Evolutionary conservation across 2,797 vertebrate genomes (phyloP), one percentile per base, ranked within the genome.

Genomic region (Rhadinocentrus ornatus): DNA sequence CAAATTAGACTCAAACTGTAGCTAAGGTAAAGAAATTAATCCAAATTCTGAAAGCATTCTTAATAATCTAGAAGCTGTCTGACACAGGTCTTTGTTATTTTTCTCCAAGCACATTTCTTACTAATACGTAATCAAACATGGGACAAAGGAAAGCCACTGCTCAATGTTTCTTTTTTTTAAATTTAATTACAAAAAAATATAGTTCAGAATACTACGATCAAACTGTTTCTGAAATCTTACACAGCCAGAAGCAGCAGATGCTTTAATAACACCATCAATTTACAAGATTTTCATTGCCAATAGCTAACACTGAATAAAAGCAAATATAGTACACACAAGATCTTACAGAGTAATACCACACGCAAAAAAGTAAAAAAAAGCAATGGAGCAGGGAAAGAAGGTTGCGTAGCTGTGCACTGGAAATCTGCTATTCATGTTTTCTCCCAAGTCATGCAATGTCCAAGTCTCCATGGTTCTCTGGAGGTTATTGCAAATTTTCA

Each of bases 61-160:
- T 80, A 39, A 75, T 60, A 88, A 83, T 83, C 94, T 95, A 94
- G 84, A 67, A 96, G 96, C 95, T 96, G 97, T 99, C 97, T 97
- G 97, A 98, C 96, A 96, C 92, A 94, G 95, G 96, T 95, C 89
- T 93, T 90, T 93, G 90, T 88, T 8, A 1, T 8, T 39, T 9
- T 46, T 46, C 9, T 72, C 22, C 76, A 80, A 77, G 71, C 78
- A 90, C 83, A 66, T 71, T 46, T 18, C 57, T 70, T 31, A 66
- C 65, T 71, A 62, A 60, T 27, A 74, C 73, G 39, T 61, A 41
- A 78, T 75, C 57, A 70, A 70, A 66, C 3, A 75, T 80, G 73
- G 77, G 66, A 64, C 77, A 66, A 72, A 70, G 39, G 37, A 80
- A 55, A 83, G 58, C 59, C 65, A 83, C 55, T 62, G 63, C 48